phyloP scores from a whole-genome alignment of 2,113 vertebrate genomes.

The Elephantulus edwardii region DNA sequence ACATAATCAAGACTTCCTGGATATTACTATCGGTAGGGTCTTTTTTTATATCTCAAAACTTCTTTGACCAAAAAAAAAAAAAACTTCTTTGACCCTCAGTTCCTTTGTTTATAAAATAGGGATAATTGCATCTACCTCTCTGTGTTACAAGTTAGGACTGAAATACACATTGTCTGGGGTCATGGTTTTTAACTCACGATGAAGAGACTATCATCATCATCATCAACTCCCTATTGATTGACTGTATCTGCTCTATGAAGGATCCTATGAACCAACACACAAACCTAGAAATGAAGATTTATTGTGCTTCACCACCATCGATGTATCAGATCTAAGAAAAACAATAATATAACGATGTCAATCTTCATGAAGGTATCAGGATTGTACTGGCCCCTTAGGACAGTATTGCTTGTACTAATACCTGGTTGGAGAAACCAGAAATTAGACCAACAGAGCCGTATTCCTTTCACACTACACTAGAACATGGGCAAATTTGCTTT shows the following conservation, averaged over 20 bases:
- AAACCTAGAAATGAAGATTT: neutral
- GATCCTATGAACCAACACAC: neutral
- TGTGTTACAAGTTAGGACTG: neutral
- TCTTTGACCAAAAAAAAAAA: too few relatives aligned
- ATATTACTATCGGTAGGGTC: neutral
- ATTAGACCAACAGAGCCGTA: conserved; percentile 53
- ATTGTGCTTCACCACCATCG: conserved; percentile 15
- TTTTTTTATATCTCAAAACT: conserved; percentile 22
- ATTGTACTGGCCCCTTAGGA: neutral
- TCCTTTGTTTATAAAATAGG: conserved; percentile 29
- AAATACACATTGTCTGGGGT: neutral
- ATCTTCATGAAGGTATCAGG: conserved; percentile 29
- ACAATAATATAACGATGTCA: neutral
- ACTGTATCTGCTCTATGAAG: conserved; percentile 17
- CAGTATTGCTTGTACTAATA: neutral
- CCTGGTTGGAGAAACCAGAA: conserved; percentile 45
- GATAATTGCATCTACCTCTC: neutral
- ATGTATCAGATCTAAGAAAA: conserved; percentile 39
- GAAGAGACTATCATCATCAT: neutral
- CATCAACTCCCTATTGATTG: conserved; percentile 25
- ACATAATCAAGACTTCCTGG: neutral
- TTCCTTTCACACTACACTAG: conserved; percentile 58
- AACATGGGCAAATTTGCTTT: neutral
- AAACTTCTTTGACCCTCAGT: conserved; percentile 1
- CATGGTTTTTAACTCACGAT: neutral